Base-by-base conservation (phyloP, 2,113 vertebrate genomes). In the Rhynchomys soricoides region DNA sequence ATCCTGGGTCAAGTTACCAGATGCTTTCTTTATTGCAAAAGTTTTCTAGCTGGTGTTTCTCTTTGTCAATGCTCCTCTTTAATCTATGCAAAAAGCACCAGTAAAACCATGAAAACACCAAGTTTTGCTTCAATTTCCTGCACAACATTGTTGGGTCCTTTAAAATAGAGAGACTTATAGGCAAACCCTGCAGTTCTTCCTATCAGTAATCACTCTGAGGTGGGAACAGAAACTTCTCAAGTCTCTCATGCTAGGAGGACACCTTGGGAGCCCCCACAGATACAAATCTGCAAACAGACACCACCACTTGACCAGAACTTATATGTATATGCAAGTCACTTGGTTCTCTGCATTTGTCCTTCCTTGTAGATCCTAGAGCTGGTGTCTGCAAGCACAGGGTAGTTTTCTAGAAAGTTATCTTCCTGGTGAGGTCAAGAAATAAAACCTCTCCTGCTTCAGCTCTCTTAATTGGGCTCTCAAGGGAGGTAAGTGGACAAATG, bases 191-290 rank as follows among this genome's bases (percentile, higher is more conserved):
- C 3, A 59, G 21, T 75, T 62, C 26, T 73, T 59, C 50, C 34
- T 55, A 13, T 74, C 24, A 48, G 16, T 24, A 86, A 70, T 37
- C 31, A 24, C 15, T 22, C 66, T 34, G 66, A 50, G 31, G 19
- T 50, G 31, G 11, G 12, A 71, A 52, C 10, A n/a, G 45, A 52
- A 29, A 71, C 48, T 29, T 88, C 37, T 55, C 68, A 88, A 16
- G 37, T 0, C 1, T 17, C 29, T n/a, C 1, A 3, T 57, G n/a
- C 21, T 24, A 71, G 24, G 16, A 88, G 13, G 3, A 40, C 5
- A 24, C 13, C 26, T 37, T 24, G 9, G 16, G 31, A 24, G 26
- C 2, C 7, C 26, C 22, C 26, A n/a, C 21, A 70, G 86, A 50
- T 55, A 29, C 48, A 66, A 52, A 40, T 52, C 24, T 89, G 15